Percentiles rank a stretch among this genome's conserved stretches.
Conservation (phyloP, 1,140 invertebrate genomes). For the Cyclargus thomasi region DNA sequence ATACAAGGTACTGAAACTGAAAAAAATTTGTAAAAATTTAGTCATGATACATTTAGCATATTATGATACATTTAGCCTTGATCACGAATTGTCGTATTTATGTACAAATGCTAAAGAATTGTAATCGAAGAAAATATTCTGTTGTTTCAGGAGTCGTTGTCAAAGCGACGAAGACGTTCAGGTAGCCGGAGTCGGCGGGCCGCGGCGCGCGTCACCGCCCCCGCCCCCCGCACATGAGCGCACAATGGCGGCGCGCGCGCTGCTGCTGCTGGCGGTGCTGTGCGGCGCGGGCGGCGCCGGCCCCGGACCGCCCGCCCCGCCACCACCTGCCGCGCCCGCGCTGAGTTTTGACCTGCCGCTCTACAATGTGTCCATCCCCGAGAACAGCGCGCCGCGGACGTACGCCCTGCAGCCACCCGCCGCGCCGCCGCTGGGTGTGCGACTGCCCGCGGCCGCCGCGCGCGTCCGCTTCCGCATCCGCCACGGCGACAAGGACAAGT, state of each 20-base stretch:
- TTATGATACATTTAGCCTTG: too few species aligned
- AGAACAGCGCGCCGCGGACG: constrained; percentile 92
- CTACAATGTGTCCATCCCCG: constrained; percentile 94
- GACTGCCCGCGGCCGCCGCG: constrained; percentile 57
- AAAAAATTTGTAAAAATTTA: too few species aligned
- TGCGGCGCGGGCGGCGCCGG: constrained; percentile 46
- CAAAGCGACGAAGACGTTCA: background rate
- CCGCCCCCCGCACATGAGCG: background rate
- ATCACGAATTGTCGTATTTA: too few species aligned
- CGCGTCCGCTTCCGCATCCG: constrained; percentile 89
- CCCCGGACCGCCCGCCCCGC: constrained; percentile 42
- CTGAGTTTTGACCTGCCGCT: constrained; percentile 80
- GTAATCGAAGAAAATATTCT: too few species aligned
- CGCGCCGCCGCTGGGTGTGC: constrained; percentile 76
- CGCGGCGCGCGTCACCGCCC: too few species aligned
- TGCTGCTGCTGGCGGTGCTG: constrained; percentile 54
- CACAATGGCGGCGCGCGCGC: constrained; percentile 42
- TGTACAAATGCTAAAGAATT: too few species aligned
- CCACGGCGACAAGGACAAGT: constrained; percentile 88
- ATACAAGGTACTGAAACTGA: too few species aligned
- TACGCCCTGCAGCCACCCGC: constrained; percentile 78
- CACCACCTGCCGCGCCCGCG: constrained; percentile 34
- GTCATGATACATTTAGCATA: too few species aligned
- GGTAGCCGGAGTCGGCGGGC: background rate
- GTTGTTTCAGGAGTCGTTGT: background rate